phyloP scores from a whole-genome alignment of 2,888 invertebrate genomes.

The Escarpia spicata region DNA sequence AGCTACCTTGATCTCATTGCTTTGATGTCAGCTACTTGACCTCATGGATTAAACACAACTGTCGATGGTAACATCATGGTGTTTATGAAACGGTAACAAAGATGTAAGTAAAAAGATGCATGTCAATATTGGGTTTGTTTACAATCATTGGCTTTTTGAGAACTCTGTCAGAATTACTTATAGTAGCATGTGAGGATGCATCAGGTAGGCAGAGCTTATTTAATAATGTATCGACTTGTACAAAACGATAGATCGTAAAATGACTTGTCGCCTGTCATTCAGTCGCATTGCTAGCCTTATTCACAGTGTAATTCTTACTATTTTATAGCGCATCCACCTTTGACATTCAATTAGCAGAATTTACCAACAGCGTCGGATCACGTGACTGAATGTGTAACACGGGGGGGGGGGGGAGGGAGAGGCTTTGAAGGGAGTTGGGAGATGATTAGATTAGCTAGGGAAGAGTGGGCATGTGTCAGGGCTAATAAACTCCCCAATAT shows the following conservation, averaged over 20 bases:
- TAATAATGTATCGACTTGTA: background rate
- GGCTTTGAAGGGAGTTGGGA: background rate
- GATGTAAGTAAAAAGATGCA: too few species aligned
- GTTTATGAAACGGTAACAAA: too few species aligned
- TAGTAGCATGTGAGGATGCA: background rate
- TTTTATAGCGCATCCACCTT: background rate
- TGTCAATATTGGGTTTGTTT: too few species aligned
- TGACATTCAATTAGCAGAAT: background rate
- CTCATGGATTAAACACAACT: too few species aligned
- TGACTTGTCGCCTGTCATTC: background rate
- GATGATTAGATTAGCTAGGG: slow-evolving; percentile 10
- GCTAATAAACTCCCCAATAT: background rate
- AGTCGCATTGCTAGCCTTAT: background rate
- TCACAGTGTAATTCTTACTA: background rate
- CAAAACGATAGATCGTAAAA: background rate
- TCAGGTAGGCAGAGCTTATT: background rate
- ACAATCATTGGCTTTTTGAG: too few species aligned
- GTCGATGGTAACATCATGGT: too few species aligned
- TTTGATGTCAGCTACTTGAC: background rate
- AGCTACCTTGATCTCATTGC: background rate
- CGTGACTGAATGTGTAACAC: background rate
- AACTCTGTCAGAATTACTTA: background rate
- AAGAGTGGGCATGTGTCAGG: background rate
- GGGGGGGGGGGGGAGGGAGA: background rate
- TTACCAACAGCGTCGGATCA: background rate